Base-by-base conservation (phyloP, 2,113 vertebrate species). In the Strigops habroptila region DNA sequence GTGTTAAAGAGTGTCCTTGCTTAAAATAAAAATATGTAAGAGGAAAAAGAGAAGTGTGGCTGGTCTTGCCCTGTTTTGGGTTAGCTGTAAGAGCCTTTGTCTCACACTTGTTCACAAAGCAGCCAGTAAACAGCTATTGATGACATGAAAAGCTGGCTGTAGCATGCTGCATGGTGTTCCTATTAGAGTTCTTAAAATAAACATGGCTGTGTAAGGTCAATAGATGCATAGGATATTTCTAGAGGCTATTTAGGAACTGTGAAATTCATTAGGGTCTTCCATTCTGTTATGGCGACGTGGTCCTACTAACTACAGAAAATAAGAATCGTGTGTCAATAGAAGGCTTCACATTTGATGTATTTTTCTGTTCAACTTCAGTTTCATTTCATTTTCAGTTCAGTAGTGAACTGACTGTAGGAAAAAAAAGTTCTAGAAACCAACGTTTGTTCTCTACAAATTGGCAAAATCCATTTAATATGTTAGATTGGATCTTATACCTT, bases 271-370 rank as follows among this genome's bases (percentile, higher is more conserved):
- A 33, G 65, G 48, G 17, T 75, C 35, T 10, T 6, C 33, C 1
- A 0, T 78, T 74, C n/a, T 59, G 9, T 30, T 65, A 14, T 12
- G 14, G 43, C 64, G 81, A 25, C 6, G 8, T 21, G 31, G 15
- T 86, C 53, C 9, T 57, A 28, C 41, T 35, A 35, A 23, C 30
- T 44, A 10, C 14, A 4, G 11, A 41, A 88, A 74, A 31, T 14
- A 52, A 30, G 27, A 59, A 52, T 30, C 2, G 0, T 3, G 3
- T 33, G 23, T 49, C 0, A 0, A 9, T 63, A 48, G 30, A 21
- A 82, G 24, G 8, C 28, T 51, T 82, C 31, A 18, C 1, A 2
- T 55, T 87, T 53, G 6, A 59, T 89, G 68, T 78, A 13, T 71
- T 91, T 65, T 81, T 67, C 59, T 74, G 37, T 84, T 75, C 49